phyloP scores from a whole-genome alignment of 2,113 vertebrate genomes.

The Madoqua kirkii region DNA sequence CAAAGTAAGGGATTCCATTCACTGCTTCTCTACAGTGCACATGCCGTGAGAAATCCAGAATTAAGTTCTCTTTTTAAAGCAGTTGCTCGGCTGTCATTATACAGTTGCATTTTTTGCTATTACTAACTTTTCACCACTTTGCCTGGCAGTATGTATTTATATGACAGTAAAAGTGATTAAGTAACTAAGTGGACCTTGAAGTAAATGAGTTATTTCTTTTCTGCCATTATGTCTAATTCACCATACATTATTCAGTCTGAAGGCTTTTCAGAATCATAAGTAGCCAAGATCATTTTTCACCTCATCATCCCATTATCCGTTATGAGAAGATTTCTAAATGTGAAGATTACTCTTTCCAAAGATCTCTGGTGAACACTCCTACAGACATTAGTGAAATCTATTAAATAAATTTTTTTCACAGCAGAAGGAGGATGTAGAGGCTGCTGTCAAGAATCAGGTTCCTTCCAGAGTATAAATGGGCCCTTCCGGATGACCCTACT shows the following conservation, averaged over 20 bases:
- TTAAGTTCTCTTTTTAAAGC: background rate
- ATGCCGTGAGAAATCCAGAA: background rate
- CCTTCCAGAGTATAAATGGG: background rate
- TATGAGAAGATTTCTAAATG: constrained; percentile 83
- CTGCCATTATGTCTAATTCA: constrained; percentile 81
- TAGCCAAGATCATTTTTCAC: constrained; percentile 80
- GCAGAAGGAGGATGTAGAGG: constrained; percentile 31
- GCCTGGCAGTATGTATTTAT: constrained; percentile 61
- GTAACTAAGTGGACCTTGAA: constrained; percentile 79
- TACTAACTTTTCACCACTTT: constrained; percentile 73
- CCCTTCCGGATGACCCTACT: background rate
- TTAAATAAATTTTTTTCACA: constrained; percentile 63
- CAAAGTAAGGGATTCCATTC: background rate
- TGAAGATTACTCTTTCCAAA: constrained; percentile 78
- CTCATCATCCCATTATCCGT: constrained; percentile 82
- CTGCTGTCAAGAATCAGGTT: background rate
- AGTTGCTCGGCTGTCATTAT: constrained; percentile 15
- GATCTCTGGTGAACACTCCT: constrained; percentile 74
- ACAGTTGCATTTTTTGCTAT: constrained; percentile 51
- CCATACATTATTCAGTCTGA: constrained; percentile 78
- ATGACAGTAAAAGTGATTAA: constrained; percentile 76
- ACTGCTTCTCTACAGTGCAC: background rate
- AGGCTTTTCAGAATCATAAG: constrained; percentile 80
- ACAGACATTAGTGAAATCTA: constrained; percentile 66
- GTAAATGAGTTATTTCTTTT: constrained; percentile 82